A percentile compares a stretch with the other conserved stretches of the same genome.
These are phyloP conservation scores for Catostomus latipinnis DNA, from an alignment of 2,797 vertebrate genomes.

Conservation along the genomic window DNA sequence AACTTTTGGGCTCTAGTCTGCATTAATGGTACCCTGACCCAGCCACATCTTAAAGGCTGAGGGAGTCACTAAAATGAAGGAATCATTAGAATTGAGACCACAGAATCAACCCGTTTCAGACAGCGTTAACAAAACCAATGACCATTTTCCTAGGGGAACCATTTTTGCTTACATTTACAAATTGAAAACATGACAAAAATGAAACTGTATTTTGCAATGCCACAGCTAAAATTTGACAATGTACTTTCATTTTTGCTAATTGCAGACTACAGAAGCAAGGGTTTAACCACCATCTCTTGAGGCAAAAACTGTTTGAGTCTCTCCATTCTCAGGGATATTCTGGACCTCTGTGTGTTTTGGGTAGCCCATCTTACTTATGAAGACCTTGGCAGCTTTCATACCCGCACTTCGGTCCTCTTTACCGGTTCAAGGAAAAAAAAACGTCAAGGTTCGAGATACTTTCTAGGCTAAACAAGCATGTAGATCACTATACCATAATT, in stretches of 20 bases:
- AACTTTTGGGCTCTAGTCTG: conserved; percentile 72
- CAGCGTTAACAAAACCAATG: not conserved
- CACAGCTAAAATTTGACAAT: not conserved
- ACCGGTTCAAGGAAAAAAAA: conserved; percentile 55
- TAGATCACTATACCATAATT: conserved; percentile 63
- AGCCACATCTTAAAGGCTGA: conserved; percentile 68
- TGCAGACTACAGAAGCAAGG: conserved; percentile 53
- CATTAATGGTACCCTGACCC: conserved; percentile 62
- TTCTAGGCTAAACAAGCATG: not conserved
- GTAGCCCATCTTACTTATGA: conserved; percentile 69
- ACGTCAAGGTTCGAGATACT: not conserved
- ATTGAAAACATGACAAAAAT: not conserved
- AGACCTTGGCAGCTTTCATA: conserved; percentile 63
- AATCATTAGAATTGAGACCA: conserved; percentile 72
- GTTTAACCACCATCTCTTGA: conserved; percentile 68
- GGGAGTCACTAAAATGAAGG: conserved; percentile 68
- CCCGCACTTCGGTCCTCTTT: conserved; percentile 68
- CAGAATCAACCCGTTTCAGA: conserved; percentile 62
- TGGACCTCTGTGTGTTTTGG: conserved; percentile 69
- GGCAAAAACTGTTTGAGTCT: conserved; percentile 77
- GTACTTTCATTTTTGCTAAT: not conserved
- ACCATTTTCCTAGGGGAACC: not conserved
- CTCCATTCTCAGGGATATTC: conserved; percentile 70
- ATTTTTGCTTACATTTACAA: conserved; percentile 15
- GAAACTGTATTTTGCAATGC: not conserved